These are phyloP conservation scores for Caretta caretta DNA, from an alignment of 2,113 vertebrate species.

Conservation along the genomic window DNA sequence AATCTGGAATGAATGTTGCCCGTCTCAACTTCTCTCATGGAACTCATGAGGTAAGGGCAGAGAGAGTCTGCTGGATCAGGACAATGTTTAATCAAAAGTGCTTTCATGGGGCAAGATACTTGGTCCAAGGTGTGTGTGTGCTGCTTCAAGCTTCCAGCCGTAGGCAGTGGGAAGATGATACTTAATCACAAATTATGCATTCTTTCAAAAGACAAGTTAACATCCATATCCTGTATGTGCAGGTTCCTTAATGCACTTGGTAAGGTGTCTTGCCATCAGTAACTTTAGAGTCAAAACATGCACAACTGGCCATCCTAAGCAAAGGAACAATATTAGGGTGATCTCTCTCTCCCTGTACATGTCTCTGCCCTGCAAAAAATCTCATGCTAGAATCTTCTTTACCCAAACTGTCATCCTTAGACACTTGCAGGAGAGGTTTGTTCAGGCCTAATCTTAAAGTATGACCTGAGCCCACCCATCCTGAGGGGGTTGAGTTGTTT, in stretches of 20 bases:
- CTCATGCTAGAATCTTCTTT: neutral
- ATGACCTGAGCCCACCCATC: too few relatives aligned
- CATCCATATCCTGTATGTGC: neutral
- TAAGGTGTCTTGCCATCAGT: neutral
- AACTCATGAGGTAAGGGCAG: conserved; percentile 89
- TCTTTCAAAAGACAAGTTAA: neutral
- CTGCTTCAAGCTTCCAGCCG: neutral
- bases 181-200: neutral
- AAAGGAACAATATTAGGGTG: neutral
- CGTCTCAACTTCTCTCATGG: conserved; percentile 99
- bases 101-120: neutral
- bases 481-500: too few relatives aligned
- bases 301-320: neutral
- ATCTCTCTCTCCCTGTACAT: neutral
- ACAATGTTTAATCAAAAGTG: neutral
- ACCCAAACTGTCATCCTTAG: neutral
- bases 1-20: conserved; percentile 97
- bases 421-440: neutral
- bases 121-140: neutral
- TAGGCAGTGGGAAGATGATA: neutral
- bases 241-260: neutral
- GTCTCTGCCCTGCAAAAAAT: neutral
- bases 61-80: neutral
- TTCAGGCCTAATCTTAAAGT: too few relatives aligned
- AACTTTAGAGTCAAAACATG: neutral